Evolutionary conservation across 2,113 vertebrate species (phyloP).

Genomic region (Myrmecophaga tridactyla): DNA sequence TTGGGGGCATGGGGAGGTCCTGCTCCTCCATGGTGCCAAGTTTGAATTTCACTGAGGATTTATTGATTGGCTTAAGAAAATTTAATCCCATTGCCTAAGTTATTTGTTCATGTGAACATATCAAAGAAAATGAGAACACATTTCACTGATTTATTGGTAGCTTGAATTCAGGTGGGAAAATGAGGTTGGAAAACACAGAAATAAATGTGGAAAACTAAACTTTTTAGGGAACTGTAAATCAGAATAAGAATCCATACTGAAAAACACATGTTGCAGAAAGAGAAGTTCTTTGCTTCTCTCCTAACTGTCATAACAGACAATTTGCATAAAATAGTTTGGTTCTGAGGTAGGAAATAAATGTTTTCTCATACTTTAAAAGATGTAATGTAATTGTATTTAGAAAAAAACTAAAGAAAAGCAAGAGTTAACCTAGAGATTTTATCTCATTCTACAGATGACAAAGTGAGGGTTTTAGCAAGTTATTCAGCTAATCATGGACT

Average conservation of each 20-base stretch:
- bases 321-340: not conserved
- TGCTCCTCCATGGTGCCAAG: not conserved
- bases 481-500: not conserved
- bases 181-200: not conserved
- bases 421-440: not conserved
- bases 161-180: not conserved
- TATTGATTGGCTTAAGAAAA: not conserved
- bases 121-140: slow-evolving; percentile 21
- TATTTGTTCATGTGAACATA: slow-evolving; percentile 18
- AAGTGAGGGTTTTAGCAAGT: not conserved
- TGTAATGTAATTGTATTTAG: not conserved
- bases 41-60: not conserved
- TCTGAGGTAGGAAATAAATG: not conserved
- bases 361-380: not conserved
- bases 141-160: slow-evolving; percentile 38
- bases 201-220: not conserved
- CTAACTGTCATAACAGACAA: not conserved
- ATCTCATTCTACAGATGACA: not conserved
- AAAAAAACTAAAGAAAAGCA: not conserved
- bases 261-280: not conserved
- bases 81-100: not conserved
- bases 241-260: not conserved
- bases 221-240: not conserved
- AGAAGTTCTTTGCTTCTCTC: not conserved
- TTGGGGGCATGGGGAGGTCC: not conserved